Evolutionary conservation across 2,113 vertebrate species (phyloP).

Genomic region (Seriola dumerili): DNA sequence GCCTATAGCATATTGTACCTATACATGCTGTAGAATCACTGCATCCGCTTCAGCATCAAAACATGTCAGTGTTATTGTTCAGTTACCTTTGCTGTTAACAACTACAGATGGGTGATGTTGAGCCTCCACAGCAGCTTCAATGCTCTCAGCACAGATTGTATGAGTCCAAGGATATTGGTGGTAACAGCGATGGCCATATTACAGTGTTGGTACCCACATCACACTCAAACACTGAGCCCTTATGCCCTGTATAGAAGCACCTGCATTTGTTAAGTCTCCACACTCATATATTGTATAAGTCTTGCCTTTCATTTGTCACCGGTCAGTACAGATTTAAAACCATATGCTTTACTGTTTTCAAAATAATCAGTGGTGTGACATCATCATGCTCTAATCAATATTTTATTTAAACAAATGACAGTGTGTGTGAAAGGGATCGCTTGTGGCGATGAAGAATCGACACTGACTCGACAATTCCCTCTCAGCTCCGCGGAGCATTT

Average conservation of each 20-base stretch:
- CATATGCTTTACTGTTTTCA: neutral
- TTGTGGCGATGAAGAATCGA: neutral
- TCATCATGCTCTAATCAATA: neutral
- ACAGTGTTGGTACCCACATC: too few species aligned
- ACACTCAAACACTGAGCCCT: too few species aligned
- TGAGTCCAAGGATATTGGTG: too few species aligned
- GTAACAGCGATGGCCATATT: too few species aligned
- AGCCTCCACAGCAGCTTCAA: too few species aligned
- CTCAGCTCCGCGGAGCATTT: neutral
- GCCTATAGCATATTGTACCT: constrained; percentile 12
- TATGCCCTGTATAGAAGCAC: too few species aligned
- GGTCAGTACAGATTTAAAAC: neutral
- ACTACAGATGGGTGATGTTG: constrained; percentile 8
- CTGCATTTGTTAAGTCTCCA: too few species aligned
- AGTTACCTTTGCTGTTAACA: constrained; percentile 9
- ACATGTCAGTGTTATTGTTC: constrained; percentile 23
- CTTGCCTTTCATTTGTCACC: neutral
- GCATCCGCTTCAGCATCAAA: constrained; percentile 26
- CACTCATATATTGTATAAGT: too few species aligned
- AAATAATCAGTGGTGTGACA: neutral
- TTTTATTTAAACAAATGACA: neutral
- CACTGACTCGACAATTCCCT: neutral
- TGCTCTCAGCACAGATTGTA: too few species aligned
- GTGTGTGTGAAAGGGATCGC: neutral
- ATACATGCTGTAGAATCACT: constrained; percentile 11